Base-by-base conservation (phyloP, 2,797 vertebrate species). In the Ctenochaetus hawaiiensis region DNA sequence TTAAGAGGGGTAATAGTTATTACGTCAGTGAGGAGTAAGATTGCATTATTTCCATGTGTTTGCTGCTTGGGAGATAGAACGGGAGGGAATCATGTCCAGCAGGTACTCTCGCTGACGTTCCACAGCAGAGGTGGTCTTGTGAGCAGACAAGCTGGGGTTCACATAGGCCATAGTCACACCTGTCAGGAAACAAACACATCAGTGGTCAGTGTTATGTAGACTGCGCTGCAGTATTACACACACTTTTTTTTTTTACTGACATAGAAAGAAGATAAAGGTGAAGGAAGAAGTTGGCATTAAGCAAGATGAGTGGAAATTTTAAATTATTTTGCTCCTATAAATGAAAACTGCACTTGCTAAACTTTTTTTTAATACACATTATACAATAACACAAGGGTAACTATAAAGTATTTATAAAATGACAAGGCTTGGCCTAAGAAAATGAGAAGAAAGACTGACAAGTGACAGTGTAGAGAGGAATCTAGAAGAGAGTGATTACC, bases 61-160 rank as follows among this genome's bases (percentile, higher is more conserved):
- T 92, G 98, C 96, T 0, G 98, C 96, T 87, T 99, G 98, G 92
- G 97, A 97, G 94, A 99, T 97, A 81, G 98, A 97, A 85, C 98
- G 97, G 37, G 98, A 97, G 22, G 98, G 98, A 90, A 99, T 99
- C 98, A 99, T 99, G 94, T 99, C 98, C 89, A 99, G 95, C 83
- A 99, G 97, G 89, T 99, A 99, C 84, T 99, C 98, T 62, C 98
- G 96, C 91, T 99, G 98, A 91, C 98, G 98, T 69, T 99, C 98
- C 66, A 97, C 97, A 11, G 98, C 95, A 0, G 97, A 97, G 34
- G 95, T 92, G 1, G 94, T 96, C 93, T 98, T 98, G 92, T 99
- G 98, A 87, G 97, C 96, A 17, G 97, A 93, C 90, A 99, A 87
- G 77, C 96, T 96, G 16, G 98, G 97, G 85, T 96, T 97, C 68